Percentiles rank a stretch among this genome's conserved stretches.
Conservation (phyloP, 2,113 vertebrate genomes). For the Chlorodrepanis virens region DNA sequence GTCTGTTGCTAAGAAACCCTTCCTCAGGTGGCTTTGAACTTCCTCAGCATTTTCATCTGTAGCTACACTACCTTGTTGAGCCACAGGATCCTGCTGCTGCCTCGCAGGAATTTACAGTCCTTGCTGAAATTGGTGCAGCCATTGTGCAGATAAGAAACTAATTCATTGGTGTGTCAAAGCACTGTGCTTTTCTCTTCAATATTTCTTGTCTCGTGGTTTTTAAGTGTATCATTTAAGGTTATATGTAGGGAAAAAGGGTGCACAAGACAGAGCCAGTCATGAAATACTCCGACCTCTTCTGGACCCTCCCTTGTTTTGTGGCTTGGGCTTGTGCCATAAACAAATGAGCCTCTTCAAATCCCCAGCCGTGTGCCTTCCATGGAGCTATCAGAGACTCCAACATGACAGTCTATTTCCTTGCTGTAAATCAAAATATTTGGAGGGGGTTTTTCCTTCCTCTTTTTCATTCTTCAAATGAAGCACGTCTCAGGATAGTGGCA, state of each 20-base stretch:
- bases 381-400: neutral
- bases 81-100: neutral
- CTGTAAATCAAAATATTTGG: neutral
- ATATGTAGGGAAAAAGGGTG: neutral
- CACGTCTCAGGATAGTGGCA: neutral
- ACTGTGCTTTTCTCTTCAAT: neutral
- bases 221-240: neutral
- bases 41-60: slow-evolving; percentile 3
- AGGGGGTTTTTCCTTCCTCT: neutral
- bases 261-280: neutral
- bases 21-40: slow-evolving; percentile 43
- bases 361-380: neutral
- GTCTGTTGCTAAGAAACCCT: slow-evolving; percentile 55
- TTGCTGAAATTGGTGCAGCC: neutral
- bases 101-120: neutral
- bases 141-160: neutral
- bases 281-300: neutral
- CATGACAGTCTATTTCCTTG: neutral
- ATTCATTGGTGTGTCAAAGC: neutral
- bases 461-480: neutral
- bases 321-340: neutral
- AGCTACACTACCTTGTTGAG: neutral
- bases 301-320: neutral
- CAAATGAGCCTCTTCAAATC: neutral
- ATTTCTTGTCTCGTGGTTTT: neutral